phyloP scores from a whole-genome alignment of 2,113 vertebrate species.

The Isurus oxyrinchus region DNA sequence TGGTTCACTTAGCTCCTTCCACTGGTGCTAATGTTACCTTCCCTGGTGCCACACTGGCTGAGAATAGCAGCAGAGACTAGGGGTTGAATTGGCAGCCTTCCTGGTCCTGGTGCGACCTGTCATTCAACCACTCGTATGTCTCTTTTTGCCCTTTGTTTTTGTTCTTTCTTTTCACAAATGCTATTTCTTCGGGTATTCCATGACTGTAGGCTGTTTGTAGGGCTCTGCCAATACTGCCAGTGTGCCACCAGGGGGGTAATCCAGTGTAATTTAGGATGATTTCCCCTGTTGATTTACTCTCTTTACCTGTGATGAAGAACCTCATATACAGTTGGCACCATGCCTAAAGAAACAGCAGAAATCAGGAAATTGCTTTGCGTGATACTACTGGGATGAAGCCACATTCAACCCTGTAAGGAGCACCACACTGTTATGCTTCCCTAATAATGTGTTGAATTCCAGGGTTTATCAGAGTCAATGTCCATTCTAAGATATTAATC shows the following conservation, averaged over 20 bases:
- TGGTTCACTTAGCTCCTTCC: neutral
- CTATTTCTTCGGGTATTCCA: too few relatives aligned
- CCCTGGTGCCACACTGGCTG: neutral
- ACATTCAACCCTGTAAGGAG: too few relatives aligned
- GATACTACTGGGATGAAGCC: neutral
- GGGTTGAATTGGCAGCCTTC: neutral
- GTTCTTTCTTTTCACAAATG: neutral
- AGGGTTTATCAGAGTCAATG: neutral
- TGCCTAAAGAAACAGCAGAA: neutral
- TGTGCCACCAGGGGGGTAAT: neutral
- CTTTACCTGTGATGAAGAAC: neutral
- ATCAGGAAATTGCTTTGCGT: neutral
- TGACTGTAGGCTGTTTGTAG: neutral
- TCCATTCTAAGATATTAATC: neutral
- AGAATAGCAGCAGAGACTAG: neutral
- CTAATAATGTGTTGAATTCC: neutral
- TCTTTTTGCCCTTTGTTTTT: neutral
- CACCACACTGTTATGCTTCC: neutral
- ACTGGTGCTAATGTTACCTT: neutral
- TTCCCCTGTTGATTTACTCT: neutral
- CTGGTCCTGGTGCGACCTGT: neutral
- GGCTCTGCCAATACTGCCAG: neutral
- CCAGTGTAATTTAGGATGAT: neutral
- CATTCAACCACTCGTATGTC: neutral
- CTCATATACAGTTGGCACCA: neutral